A percentile compares a stretch with the other conserved stretches of the same genome.
Conservation (phyloP, 2,888 invertebrate species). For the Ectemnius cavifrons region DNA sequence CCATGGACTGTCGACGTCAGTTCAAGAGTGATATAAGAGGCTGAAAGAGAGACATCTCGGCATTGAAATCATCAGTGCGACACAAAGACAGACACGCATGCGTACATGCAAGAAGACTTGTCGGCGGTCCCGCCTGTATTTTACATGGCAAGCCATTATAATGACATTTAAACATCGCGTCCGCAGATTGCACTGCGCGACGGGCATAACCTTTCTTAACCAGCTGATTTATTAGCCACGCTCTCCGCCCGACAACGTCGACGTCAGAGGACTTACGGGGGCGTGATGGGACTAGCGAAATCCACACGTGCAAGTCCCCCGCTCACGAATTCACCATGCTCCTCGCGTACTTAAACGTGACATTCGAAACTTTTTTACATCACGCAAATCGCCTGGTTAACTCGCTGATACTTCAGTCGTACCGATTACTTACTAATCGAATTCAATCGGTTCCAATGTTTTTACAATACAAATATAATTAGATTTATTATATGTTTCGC, state of each 20-base stretch:
- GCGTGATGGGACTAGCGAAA: constrained; percentile 62
- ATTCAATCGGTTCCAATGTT: too few relatives aligned
- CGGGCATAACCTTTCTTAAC: constrained; percentile 63
- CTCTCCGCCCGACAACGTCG: constrained; percentile 50
- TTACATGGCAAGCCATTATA: constrained; percentile 61
- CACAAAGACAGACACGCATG: constrained; percentile 11
- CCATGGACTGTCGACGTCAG: neutral
- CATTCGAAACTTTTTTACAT: neutral
- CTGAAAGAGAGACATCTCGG: constrained; percentile 1
- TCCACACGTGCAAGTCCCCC: constrained; percentile 46
- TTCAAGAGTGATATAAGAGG: constrained; percentile 3
- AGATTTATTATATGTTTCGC: too few relatives aligned
- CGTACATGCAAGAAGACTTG: constrained; percentile 21
- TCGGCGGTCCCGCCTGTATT: constrained; percentile 52
- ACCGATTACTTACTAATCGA: too few relatives aligned
- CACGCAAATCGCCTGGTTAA: neutral
- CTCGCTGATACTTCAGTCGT: neutral
- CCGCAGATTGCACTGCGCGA: constrained; percentile 55
- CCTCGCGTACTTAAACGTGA: constrained; percentile 16
- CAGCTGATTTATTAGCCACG: constrained; percentile 63
- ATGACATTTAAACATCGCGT: constrained; percentile 62
- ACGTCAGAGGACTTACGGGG: constrained; percentile 62
- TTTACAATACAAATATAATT: too few relatives aligned
- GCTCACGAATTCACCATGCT: constrained; percentile 51
- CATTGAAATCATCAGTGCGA: constrained; percentile 29